Evolutionary conservation across 2,797 vertebrate species (phyloP), one percentile per base, ranked within the genome.

Genomic region (Tauraco hartlaubi): DNA sequence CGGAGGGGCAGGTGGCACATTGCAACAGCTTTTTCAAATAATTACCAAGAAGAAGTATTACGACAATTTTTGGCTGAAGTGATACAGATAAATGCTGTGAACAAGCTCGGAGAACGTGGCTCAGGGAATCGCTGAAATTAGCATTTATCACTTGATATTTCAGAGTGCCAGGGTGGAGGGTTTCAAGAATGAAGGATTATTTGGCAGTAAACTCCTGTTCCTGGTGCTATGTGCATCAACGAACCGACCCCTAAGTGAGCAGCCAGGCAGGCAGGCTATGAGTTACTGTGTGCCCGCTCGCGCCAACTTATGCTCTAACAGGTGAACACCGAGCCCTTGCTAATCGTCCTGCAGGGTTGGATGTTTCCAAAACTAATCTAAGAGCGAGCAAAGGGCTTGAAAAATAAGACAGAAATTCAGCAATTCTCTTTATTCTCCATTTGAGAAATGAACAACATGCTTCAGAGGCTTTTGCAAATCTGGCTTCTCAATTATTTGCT

Each of bases 151-250:
- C 58, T n/a, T 35, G 93, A 23, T 97, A 85, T 97, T 94, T 96
- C 93, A 71, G 33, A 51, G 69, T 80, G 28, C 87, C 66, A 80
- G 80, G 67, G 73, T 33, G 77, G 93, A 94, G 85, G 81, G 15
- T 97, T 96, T 96, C 62, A 94, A 62, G 95, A 96, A 92, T 61
- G 87, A 93, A 91, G 87, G 59, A 69, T 84, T 88, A 77, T 95
- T 92, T 96, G 85, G 91, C 92, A 91, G 49, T 55, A 66, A 93
- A 89, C 56, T 37, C 28, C 25, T 11, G 12, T 88, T 87, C 33
- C 64, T 76, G 26, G 39, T 75, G 61, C 52, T 61, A 3, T n/a
- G 59, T 2, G 7, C 23, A 18, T 85, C 72, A 73, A 72, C 6
- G 12, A 79, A 39, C 72, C 68, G 95, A 66, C 72, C 86, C 83